These are phyloP conservation scores for Plutomurus gul DNA, from an alignment of 1,140 invertebrate genomes.

Conservation along the genomic window DNA sequence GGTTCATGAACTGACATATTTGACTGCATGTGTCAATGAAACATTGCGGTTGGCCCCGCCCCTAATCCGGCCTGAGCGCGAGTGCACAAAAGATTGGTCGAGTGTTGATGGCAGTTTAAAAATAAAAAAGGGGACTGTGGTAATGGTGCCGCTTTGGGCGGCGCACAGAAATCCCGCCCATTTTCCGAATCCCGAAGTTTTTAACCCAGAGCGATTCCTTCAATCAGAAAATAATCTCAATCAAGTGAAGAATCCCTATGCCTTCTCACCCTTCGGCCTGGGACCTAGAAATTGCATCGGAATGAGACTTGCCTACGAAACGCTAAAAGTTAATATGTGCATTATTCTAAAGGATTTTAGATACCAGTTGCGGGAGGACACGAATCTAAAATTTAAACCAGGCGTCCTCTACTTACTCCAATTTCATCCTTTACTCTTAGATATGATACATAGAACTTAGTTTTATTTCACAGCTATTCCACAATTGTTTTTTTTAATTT, in stretches of 20 bases:
- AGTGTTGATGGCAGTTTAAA: constrained; percentile 53
- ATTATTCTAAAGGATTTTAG: constrained; percentile 29
- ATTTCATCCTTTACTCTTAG: constrained; percentile 40
- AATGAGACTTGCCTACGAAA: constrained; percentile 37
- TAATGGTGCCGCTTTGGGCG: constrained; percentile 60
- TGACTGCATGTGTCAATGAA: constrained; percentile 51
- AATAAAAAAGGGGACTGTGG: constrained; percentile 57
- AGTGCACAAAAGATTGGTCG: constrained; percentile 56
- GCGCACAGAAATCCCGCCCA: constrained; percentile 62
- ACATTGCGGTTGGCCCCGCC: constrained; percentile 39
- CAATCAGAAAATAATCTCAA: constrained; percentile 57
- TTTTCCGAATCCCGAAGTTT: constrained; percentile 62
- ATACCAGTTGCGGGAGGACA: constrained; percentile 32
- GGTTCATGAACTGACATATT: constrained; percentile 42
- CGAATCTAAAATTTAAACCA: constrained; percentile 30
- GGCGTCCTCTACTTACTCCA: constrained; percentile 37
- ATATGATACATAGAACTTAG: constrained; percentile 29
- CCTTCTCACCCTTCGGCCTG: constrained; percentile 30
- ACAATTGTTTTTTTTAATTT: too few species aligned
- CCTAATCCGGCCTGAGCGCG: constrained; percentile 36
- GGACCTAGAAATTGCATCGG: constrained; percentile 42
- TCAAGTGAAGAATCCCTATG: constrained; percentile 20
- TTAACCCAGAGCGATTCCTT: constrained; percentile 65
- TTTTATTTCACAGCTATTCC: too few species aligned
- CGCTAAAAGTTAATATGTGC: not conserved